Base-by-base conservation (phyloP, 2,113 vertebrate genomes). In the Copsychus sechellarum region DNA sequence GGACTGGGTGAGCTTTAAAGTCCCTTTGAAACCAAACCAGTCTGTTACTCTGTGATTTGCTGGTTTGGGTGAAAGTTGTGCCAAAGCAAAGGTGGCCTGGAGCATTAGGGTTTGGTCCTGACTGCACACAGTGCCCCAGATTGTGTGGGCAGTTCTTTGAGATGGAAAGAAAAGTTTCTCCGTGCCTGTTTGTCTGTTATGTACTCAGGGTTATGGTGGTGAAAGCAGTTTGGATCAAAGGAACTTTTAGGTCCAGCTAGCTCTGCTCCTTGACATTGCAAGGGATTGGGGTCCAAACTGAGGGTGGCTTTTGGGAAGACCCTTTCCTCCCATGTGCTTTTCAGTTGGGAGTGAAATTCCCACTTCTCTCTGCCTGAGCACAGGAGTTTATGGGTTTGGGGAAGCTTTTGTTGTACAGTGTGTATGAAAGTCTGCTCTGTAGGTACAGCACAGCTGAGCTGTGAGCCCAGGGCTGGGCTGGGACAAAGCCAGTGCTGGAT, bases 121-220 rank as follows among this genome's bases (percentile, higher is more conserved):
- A 4, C 8, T 51, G 40, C 17, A 16, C 1, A 1, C 1, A 6
- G 53, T 31, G 28, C 21, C 45, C 38, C 18, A 21, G 0, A 13
- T 3, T 26, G 11, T 33, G 6, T 10, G 20, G 21, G 43, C 16
- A 47, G 18, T 14, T 67, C 62, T 69, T 40, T 18, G 80, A 47
- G 67, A 14, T 15, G 48, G 38, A 36, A 40, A 1, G 56, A 22
- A 53, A 18, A 62, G 11, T 17, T 34, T 36, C 10, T 29, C 8
- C 1, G 0, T n/a, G 43, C 11, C 20, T 78, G 8, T 9, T 14
- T 66, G 40, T 12, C 14, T 20, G 19, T 40, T 18, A 0, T 0
- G 4, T 29, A 2, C 81, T 33, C 5, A 8, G 74, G n/a, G 4
- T 40, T 8, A 1, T 22, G 24, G 24, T 56, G 29, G 23, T 25